Evolutionary conservation across 2,113 vertebrate genomes (phyloP), one percentile per base, ranked within the genome.

Genomic region (Ceyx melanurus): DNA sequence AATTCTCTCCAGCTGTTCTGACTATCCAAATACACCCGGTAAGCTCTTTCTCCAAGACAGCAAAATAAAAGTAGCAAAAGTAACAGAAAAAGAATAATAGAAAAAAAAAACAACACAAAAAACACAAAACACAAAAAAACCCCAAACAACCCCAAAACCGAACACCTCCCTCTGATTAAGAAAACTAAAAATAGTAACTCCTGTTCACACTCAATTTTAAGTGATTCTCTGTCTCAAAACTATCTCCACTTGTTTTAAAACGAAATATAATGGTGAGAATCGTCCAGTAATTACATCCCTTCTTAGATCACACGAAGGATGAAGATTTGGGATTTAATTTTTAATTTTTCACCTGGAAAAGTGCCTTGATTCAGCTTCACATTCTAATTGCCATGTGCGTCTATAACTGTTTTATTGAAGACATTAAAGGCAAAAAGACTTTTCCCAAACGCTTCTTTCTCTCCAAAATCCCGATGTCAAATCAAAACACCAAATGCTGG

Each of bases 91-190:
- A 58, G 80, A 90, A 66, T 57, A 78, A 50, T 5, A 72, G 40
- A 64, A 9, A 50, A 15, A 16, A 37, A n/a, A 73, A 33, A 21
- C n/a, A n/a, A n/a, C n/a, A n/a, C n/a, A n/a, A 37, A 37, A 28
- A 35, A 5, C 7, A 3, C 4, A 3, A 40, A 22, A 3, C 1
- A 1, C 3, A 2, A 9, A 8, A 33, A 65, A 31, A 4, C n/a
- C n/a, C n/a, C n/a, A n/a, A n/a, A n/a, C 37, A 23, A 33, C 7
- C 7, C 5, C 4, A 7, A 31, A 20, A 3, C 2, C 15, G 7
- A 82, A 60, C 6, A 20, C 1, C 4, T 53, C 5, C 11, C 6
- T 3, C 62, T 50, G 5, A 61, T 35, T 51, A 61, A 89, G 62
- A 6, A 89, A 83, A 20, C 2, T 5, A 3, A 4, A 76, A 76